These are phyloP conservation scores for Holocentrus rufus DNA, from an alignment of 2,797 vertebrate genomes.

Conservation along the genomic window DNA sequence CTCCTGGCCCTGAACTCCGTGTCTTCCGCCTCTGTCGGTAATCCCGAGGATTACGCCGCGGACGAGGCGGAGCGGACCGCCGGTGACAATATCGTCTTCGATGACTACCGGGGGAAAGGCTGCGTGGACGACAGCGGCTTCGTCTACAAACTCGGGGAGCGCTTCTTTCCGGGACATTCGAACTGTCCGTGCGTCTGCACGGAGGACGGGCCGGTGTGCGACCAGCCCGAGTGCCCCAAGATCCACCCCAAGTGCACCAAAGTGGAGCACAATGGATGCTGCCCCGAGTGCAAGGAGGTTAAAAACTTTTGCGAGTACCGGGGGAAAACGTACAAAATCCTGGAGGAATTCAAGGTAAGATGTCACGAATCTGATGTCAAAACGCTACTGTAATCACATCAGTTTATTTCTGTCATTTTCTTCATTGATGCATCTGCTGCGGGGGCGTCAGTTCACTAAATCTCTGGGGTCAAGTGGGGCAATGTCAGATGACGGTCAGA, in stretches of 20 bases:
- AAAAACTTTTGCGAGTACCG: slow-evolving; percentile 99
- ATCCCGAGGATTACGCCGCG: slow-evolving; percentile 91
- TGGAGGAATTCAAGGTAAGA: slow-evolving; percentile 99
- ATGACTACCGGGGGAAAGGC: slow-evolving; percentile 98
- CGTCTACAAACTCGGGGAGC: slow-evolving; percentile 98
- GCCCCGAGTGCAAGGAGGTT: slow-evolving; percentile 99
- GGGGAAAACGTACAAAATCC: slow-evolving; percentile 97
- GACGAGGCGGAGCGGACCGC: slow-evolving; percentile 93
- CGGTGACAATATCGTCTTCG: slow-evolving; percentile 95
- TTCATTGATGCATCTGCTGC: neutral
- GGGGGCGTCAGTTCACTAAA: too few species aligned
- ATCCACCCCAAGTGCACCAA: slow-evolving; percentile 99
- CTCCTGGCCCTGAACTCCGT: slow-evolving; percentile 86
- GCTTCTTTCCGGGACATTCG: slow-evolving; percentile 98
- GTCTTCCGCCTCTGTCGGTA: slow-evolving; percentile 86
- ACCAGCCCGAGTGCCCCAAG: slow-evolving; percentile 98
- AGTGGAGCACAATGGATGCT: slow-evolving; percentile 99
- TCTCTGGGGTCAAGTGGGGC: neutral
- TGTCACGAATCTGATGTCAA: neutral
- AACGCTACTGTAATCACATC: too few species aligned
- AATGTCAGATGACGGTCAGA: neutral
- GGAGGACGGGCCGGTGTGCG: slow-evolving; percentile 98
- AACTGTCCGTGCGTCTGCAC: slow-evolving; percentile 99
- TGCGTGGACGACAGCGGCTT: slow-evolving; percentile 99
- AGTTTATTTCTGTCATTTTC: too few species aligned